phyloP scores from a whole-genome alignment of 2,888 invertebrate species.

The Pristionchus maxplancki region DNA sequence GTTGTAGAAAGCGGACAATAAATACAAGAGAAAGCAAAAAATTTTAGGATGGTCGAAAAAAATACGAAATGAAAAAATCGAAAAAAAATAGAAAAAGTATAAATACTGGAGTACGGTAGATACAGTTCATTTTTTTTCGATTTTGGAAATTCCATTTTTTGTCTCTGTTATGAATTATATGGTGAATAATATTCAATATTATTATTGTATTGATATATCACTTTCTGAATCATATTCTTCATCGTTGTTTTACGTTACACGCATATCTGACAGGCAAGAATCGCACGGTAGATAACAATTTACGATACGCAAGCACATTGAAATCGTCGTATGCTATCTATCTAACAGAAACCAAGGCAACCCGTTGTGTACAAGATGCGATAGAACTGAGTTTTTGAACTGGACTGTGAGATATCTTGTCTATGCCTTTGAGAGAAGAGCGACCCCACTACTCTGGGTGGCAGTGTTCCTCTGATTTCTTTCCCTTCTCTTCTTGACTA shows the following conservation, averaged over 20 bases:
- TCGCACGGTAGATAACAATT: neutral
- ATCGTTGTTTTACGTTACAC: neutral
- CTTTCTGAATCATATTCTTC: neutral
- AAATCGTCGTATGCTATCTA: neutral
- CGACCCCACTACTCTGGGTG: conserved; percentile 5
- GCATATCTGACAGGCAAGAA: conserved; percentile 15
- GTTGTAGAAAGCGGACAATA: neutral
- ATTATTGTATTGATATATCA: neutral
- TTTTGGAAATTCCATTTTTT: neutral
- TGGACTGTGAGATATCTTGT: neutral
- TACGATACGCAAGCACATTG: neutral
- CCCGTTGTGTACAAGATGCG: conserved; percentile 42
- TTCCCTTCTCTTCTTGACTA: conserved; percentile 55
- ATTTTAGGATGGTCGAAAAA: neutral
- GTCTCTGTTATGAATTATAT: neutral
- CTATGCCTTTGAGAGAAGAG: conserved; percentile 33
- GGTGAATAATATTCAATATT: neutral
- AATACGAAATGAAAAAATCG: neutral
- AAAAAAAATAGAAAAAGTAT: neutral
- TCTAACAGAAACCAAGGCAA: conserved; percentile 30
- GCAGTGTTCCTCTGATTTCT: conserved; percentile 29
- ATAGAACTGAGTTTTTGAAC: neutral
- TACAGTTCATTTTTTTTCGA: neutral
- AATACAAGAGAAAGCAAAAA: neutral
- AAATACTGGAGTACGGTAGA: neutral